Evolutionary conservation across 2,797 vertebrate species (phyloP).

Genomic region (Tachyglossus aculeatus): DNA sequence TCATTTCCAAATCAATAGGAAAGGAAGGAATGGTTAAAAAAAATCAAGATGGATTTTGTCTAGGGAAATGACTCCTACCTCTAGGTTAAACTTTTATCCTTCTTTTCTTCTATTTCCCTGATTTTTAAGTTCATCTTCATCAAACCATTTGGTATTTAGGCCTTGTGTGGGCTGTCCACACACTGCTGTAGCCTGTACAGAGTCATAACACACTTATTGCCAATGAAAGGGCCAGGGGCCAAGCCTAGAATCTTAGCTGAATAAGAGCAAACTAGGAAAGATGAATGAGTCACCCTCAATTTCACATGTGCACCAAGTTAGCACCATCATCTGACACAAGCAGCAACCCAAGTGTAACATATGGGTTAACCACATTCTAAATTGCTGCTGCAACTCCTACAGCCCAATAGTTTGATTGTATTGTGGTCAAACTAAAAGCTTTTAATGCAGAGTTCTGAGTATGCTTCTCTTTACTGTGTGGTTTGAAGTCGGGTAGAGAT

Average conservation of each 20-base stretch:
- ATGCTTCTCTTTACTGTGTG: slow-evolving; percentile 63
- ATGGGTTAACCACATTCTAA: slow-evolving; percentile 60
- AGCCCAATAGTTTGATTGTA: slow-evolving; percentile 62
- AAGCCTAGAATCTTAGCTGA: not conserved
- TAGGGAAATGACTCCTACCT: no score
- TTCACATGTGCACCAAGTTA: slow-evolving; percentile 20
- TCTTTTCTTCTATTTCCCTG: no score
- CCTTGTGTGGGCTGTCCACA: no score
- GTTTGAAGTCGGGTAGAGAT: slow-evolving; percentile 61
- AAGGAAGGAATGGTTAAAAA: no score
- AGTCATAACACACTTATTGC: no score
- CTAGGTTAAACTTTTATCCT: no score
- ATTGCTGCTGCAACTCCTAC: slow-evolving; percentile 48
- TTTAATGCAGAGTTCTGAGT: slow-evolving; percentile 60
- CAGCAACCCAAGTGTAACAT: slow-evolving; percentile 32
- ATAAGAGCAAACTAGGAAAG: not conserved
- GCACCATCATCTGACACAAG: slow-evolving; percentile 28
- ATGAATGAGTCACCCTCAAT: slow-evolving; percentile 24
- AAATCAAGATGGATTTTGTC: no score
- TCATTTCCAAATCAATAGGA: no score
- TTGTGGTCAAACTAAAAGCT: slow-evolving; percentile 64
- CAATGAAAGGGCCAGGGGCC: not conserved
- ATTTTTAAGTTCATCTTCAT: no score
- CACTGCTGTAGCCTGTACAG: no score
- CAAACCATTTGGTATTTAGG: no score